These are phyloP conservation scores for Lota lota DNA, from an alignment of 2,113 vertebrate species.

Conservation along the genomic window DNA sequence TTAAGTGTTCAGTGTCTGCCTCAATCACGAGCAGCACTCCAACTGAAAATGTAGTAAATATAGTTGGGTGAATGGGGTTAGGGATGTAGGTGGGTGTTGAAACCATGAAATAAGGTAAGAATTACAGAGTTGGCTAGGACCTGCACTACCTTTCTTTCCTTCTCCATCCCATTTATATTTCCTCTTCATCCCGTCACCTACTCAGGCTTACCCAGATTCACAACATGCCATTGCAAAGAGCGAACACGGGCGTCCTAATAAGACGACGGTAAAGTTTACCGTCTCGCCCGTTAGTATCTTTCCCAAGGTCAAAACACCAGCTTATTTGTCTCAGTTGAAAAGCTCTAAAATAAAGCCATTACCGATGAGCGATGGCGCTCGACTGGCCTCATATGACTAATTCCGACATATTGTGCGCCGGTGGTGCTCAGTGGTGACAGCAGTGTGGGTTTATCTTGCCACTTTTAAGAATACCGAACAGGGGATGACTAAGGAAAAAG, in stretches of 20 bases:
- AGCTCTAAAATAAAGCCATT: neutral
- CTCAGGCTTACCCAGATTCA: neutral
- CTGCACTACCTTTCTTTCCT: neutral
- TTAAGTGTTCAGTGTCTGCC: no score
- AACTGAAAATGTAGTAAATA: no score
- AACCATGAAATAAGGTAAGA: neutral
- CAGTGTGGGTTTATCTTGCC: constrained; percentile 16
- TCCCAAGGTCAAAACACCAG: constrained; percentile 4
- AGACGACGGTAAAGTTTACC: neutral
- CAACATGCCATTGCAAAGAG: neutral
- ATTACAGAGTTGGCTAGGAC: neutral
- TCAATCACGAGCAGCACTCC: no score
- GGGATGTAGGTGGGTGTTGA: no score
- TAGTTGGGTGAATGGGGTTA: no score
- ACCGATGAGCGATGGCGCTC: constrained; percentile 7
- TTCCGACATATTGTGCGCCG: constrained; percentile 11
- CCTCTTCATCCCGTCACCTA: no score
- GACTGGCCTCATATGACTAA: constrained; percentile 10
- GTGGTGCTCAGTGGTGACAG: constrained; percentile 20
- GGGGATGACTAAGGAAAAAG: neutral
- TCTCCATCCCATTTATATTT: neutral
- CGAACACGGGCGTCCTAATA: neutral
- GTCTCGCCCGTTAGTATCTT: neutral
- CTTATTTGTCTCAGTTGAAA: constrained; percentile 1
- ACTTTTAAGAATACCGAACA: constrained; percentile 24